Percentiles rank a stretch among this genome's conserved stretches.
These are phyloP conservation scores for Parapsyche elsis DNA, from an alignment of 1,140 invertebrate genomes.

Conservation along the genomic window DNA sequence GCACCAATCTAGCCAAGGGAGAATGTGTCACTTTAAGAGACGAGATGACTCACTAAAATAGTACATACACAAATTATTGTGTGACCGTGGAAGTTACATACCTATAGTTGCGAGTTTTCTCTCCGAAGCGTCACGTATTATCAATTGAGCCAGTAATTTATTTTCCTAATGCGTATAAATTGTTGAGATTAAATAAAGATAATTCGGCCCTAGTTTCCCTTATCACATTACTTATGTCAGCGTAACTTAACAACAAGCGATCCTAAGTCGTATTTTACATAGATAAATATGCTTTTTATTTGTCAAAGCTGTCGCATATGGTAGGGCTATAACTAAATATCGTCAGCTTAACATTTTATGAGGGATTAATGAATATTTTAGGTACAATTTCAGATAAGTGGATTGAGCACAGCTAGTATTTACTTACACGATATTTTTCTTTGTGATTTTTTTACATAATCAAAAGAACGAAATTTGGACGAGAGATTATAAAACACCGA, in stretches of 20 bases:
- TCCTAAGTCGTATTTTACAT: neutral
- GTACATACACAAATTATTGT: neutral
- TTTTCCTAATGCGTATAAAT: slow-evolving; percentile 35
- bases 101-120: too few species aligned
- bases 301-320: too few species aligned
- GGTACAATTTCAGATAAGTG: neutral
- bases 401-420: neutral
- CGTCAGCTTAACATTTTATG: neutral
- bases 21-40: neutral
- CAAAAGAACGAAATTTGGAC: too few species aligned
- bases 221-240: neutral
- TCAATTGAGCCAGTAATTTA: slow-evolving; percentile 32
- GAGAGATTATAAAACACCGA: too few species aligned
- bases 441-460: neutral
- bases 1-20: neutral
- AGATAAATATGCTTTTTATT: slow-evolving; percentile 23
- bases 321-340: too few species aligned
- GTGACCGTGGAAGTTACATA: too few species aligned
- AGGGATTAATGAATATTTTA: neutral
- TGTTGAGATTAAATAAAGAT: slow-evolving; percentile 15
- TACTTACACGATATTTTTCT: neutral
- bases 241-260: neutral
- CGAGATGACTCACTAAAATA: neutral
- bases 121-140: neutral
- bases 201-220: slow-evolving; percentile 17